A percentile compares a stretch with the other conserved stretches of the same genome.
These are phyloP conservation scores for Eupithecia abbreviata DNA, from an alignment of 2,888 invertebrate genomes.

Conservation along the genomic window DNA sequence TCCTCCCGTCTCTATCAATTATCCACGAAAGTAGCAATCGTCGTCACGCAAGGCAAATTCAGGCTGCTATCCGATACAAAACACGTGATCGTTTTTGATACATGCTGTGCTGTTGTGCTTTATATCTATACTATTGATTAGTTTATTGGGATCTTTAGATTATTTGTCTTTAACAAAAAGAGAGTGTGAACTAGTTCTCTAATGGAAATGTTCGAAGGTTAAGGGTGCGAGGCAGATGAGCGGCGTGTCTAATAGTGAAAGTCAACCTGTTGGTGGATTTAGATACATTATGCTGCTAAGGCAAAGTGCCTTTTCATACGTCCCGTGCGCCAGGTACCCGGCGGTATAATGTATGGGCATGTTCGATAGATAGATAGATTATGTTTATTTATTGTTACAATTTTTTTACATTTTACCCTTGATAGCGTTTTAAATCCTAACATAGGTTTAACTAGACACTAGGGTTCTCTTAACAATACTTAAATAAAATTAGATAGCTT, in stretches of 20 bases:
- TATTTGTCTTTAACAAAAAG: neutral
- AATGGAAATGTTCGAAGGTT: neutral
- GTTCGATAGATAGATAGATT: no score
- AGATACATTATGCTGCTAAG: neutral
- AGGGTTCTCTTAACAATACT: no score
- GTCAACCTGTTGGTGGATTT: neutral
- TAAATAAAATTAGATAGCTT: no score
- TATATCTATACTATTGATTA: conserved; percentile 23
- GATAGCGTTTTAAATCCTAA: no score
- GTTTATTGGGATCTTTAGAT: conserved; percentile 8
- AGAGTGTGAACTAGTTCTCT: neutral
- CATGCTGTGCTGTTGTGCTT: conserved; percentile 19
- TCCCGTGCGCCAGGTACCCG: no score
- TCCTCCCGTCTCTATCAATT: conserved; percentile 43
- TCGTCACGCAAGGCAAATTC: conserved; percentile 42
- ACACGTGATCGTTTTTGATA: conserved; percentile 40
- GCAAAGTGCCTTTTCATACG: neutral
- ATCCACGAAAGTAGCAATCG: conserved; percentile 37
- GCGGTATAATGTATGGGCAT: no score
- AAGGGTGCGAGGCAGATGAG: neutral
- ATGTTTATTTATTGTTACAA: no score
- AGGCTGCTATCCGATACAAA: conserved; percentile 39
- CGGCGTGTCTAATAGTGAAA: neutral
- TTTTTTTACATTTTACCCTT: no score
- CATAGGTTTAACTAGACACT: no score